Evolutionary conservation across 92 coral and sea anemone species (phyloP).

Genomic region (Nematostella vectensis): DNA sequence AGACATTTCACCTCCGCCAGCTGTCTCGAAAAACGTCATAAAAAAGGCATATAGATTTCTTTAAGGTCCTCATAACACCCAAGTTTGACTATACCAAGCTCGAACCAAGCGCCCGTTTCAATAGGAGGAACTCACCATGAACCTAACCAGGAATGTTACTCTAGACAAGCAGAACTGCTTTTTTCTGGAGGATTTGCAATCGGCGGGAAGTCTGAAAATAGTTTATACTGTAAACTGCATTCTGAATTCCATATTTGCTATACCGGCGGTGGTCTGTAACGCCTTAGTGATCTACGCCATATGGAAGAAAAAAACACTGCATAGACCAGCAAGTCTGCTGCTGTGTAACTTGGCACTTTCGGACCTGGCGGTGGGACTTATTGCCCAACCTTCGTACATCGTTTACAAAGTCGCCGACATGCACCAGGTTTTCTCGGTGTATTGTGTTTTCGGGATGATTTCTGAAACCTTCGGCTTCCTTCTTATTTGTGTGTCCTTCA

Average conservation of each 20-base stretch:
- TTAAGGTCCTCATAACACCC: too few species aligned
- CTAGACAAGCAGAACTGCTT: too few species aligned
- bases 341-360: background rate
- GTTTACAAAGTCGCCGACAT: conserved; percentile 1
- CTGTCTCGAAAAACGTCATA: too few species aligned
- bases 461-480: conserved; percentile 4
- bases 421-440: background rate
- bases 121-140: too few species aligned
- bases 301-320: background rate
- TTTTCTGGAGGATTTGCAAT: background rate
- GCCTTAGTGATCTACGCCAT: background rate
- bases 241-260: background rate
- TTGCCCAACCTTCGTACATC: conserved; percentile 1
- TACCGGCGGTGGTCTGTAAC: background rate
- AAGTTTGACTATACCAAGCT: too few species aligned
- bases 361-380: background rate
- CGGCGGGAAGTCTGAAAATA: background rate
- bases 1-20: too few species aligned
- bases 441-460: background rate
- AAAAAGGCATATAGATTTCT: too few species aligned
- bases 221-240: background rate
- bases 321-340: background rate
- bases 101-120: too few species aligned
- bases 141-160: too few species aligned
- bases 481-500: background rate